Evolutionary conservation across 2,113 vertebrate genomes (phyloP).

Genomic region (Rhinoderma darwinii): DNA sequence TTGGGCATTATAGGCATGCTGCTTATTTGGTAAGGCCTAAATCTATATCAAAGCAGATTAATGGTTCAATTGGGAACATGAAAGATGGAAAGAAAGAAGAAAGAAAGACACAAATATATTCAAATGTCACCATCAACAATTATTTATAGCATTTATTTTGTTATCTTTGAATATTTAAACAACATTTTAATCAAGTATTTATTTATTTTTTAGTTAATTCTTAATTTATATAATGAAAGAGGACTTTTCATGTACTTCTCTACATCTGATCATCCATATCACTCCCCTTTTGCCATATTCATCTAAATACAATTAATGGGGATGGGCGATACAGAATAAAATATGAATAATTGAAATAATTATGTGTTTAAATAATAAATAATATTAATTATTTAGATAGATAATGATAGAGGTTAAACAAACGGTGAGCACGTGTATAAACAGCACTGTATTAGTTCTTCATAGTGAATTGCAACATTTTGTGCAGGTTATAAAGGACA

Average conservation of each 20-base stretch:
- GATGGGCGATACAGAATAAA: not conserved
- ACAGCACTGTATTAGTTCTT: not conserved
- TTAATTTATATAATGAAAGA: not conserved
- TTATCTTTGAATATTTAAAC: no score
- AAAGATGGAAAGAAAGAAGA: no score
- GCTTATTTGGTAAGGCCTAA: not conserved
- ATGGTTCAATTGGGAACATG: not conserved
- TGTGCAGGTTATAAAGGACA: slow-evolving; percentile 40
- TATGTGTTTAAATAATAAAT: not conserved
- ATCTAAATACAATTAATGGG: not conserved
- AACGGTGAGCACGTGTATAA: not conserved
- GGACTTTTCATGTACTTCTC: not conserved
- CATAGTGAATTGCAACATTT: slow-evolving; percentile 14
- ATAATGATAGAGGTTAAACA: not conserved
- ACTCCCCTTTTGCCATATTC: not conserved
- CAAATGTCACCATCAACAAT: no score
- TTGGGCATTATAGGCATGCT: not conserved
- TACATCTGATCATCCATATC: not conserved
- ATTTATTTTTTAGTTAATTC: no score
- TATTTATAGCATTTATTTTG: no score
- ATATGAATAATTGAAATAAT: not conserved
- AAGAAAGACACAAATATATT: not conserved
- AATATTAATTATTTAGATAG: not conserved
- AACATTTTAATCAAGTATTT: no score
- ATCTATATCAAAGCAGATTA: not conserved